Conservation (phyloP, 2,888 invertebrate genomes). For the Philhelius pedissequus region DNA sequence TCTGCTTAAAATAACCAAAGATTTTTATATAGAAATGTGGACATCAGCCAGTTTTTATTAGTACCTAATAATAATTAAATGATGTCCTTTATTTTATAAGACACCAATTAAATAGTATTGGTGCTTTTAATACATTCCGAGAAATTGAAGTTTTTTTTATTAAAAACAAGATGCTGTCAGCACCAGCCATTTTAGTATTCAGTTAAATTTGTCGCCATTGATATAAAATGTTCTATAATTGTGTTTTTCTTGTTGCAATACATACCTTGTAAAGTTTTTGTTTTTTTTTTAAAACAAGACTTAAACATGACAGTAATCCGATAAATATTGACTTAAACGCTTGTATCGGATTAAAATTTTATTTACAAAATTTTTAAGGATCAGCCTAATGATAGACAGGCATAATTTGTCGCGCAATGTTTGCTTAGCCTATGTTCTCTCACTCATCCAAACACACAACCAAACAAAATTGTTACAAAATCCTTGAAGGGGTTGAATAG, state of each 20-base stretch:
- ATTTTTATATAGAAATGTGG: too few species aligned
- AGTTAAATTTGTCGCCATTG: background rate
- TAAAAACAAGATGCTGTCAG: background rate
- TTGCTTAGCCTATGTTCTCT: constrained; percentile 52
- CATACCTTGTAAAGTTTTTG: background rate
- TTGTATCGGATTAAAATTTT: constrained; percentile 77
- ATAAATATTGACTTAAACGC: constrained; percentile 79
- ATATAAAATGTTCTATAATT: background rate
- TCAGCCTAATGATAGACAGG: constrained; percentile 33
- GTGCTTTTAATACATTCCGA: background rate
- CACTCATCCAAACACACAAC: constrained; percentile 29
- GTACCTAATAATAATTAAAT: too few species aligned
- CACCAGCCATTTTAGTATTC: too few species aligned
- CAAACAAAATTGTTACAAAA: constrained; percentile 53
- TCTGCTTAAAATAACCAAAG: too few species aligned
- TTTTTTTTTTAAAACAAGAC: constrained; percentile 33
- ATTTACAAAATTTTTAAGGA: constrained; percentile 64
- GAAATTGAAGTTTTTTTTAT: background rate
- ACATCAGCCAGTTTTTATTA: too few species aligned
- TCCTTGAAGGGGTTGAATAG: constrained; percentile 30
- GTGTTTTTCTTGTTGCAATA: background rate
- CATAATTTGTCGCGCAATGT: constrained; percentile 29
- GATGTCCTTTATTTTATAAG: too few species aligned
- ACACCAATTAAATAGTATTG: too few species aligned
- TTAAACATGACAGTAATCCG: constrained; percentile 77